A percentile compares a stretch with the other conserved stretches of the same genome.
Conservation (phyloP, 2,113 vertebrate species). For the Rhegmatorhina hoffmannsi region DNA sequence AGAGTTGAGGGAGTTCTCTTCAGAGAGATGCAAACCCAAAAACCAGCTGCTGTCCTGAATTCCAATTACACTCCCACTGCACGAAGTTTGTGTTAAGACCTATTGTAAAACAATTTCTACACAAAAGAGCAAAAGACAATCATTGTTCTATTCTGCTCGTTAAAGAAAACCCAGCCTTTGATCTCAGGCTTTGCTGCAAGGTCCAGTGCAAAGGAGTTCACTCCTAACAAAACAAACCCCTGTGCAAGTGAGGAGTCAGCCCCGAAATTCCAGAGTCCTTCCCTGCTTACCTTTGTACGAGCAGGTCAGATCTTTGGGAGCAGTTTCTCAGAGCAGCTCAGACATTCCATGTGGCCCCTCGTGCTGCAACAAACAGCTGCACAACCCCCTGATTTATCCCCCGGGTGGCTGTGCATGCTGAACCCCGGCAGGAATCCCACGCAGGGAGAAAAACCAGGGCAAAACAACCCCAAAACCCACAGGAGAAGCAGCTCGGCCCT, state of each 20-base stretch:
- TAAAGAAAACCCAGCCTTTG: constrained; percentile 19
- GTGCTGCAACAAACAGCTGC: constrained; percentile 78
- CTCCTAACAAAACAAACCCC: not conserved
- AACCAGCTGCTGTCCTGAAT: not conserved
- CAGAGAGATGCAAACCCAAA: not conserved
- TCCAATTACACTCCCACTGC: not conserved
- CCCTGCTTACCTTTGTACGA: constrained; percentile 52
- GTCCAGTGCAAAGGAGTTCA: not conserved
- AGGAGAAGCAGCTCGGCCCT: not conserved
- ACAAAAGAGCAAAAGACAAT: constrained; percentile 7
- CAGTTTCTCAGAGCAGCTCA: constrained; percentile 48
- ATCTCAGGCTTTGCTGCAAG: constrained; percentile 67
- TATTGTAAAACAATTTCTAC: not conserved
- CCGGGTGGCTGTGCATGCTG: constrained; percentile 43
- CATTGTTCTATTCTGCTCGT: not conserved
- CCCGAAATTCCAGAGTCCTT: not conserved
- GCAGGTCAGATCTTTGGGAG: constrained; percentile 52
- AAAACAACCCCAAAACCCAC: not conserved
- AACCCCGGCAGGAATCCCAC: constrained; percentile 20
- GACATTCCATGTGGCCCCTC: constrained; percentile 66
- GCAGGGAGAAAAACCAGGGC: not conserved
- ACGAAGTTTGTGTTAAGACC: constrained; percentile 17
- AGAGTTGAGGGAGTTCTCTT: not conserved
- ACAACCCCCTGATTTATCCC: constrained; percentile 46
- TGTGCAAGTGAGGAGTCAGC: not conserved